Base-by-base conservation (phyloP, 2,797 vertebrate species). In the Myioborus miniatus region DNA sequence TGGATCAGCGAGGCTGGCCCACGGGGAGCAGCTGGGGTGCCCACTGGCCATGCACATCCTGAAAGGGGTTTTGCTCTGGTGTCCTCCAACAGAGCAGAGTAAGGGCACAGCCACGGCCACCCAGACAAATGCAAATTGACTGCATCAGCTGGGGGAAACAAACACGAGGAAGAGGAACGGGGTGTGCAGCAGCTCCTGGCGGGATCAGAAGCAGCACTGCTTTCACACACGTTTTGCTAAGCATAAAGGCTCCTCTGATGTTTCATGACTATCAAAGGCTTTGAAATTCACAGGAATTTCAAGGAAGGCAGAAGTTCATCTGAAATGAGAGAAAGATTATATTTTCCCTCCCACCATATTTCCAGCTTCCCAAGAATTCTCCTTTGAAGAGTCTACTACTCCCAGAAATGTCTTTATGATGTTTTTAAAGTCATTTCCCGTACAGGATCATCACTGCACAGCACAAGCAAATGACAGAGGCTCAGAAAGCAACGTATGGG, bases 201-300 rank as follows among this genome's bases (percentile, higher is more conserved):
- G 27, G 89, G 91, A 95, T 91, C 85, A 86, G 67, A 93, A 74
- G 63, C 80, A 88, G 77, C 0, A 0, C 85, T 90, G 52, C 79
- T 93, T 94, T 94, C 91, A 92, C 83, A 90, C n/a, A 93, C 47
- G 11, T 95, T 96, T 96, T 93, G 83, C 91, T 91, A 82, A 92
- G 67, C 89, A 90, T 88, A 96, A 96, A 96, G 80, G 55, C 52
- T 94, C 34, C 44, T 95, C 92, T 97, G 93, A 94, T 95, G 91
- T 92, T 91, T 88, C 70, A 32, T 56, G 65, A 76, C 82, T 94
- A 90, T 93, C 87, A 96, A 95, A 94, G 87, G 56, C 92, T 94
- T 90, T 94, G 92, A 94, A 96, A 94, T 96, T 89, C 94, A 84
- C 85, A 79, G 55, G 87, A 81, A 95, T 92, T 93, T 96, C 74